Base-by-base conservation (phyloP, 2,888 invertebrate species). In the Rotaria magnacalcarata region DNA sequence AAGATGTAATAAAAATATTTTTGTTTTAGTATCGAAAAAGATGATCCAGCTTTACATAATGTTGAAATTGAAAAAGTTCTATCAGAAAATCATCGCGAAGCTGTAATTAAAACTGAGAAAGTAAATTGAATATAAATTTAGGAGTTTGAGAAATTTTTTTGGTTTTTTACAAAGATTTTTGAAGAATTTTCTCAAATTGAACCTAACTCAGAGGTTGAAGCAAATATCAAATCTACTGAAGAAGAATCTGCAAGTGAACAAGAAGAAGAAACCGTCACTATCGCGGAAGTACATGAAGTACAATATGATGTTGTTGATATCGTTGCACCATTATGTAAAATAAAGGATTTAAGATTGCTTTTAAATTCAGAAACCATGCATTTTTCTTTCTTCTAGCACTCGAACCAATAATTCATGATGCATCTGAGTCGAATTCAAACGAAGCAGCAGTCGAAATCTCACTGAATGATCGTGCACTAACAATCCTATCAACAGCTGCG, bases 41-140 rank as follows among this genome's bases (percentile, higher is more conserved):
- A 80, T 80, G 80, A 80, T 80, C 80, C 80, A n/a, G 80, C 80
- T n/a, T 80, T 80, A 34, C 19, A 47, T n/a, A n/a, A 24, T 47
- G 47, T 4, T 80, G 80, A 80, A 80, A 43, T 80, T 47, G 47
- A 43, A 80, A 21, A 47, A 47, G 80, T 80, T 47, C 14, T 80
- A 14, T 2, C 14, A 0, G n/a, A 80, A 47, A 80, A 80, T n/a
- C 16, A 80, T 19, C 80, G 47, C n/a, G 80, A 80, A 21, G 80
- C 47, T 11, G 10, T 3, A 4, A 47, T 47, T 11, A 80, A 47
- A 80, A 80, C 47, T 8, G 47, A 80, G 2, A 21, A 80, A 80
- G 47, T 80, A 47, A n/a, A 19, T 47, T 24, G 5, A 80, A 67
- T 19, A 27, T 11, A 27, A 34, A 16, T 6, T 19, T 34, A 67